Percentiles rank a stretch among this genome's conserved stretches.
These are phyloP conservation scores for Eira barbara DNA, from an alignment of 2,113 vertebrate species.

Conservation along the genomic window DNA sequence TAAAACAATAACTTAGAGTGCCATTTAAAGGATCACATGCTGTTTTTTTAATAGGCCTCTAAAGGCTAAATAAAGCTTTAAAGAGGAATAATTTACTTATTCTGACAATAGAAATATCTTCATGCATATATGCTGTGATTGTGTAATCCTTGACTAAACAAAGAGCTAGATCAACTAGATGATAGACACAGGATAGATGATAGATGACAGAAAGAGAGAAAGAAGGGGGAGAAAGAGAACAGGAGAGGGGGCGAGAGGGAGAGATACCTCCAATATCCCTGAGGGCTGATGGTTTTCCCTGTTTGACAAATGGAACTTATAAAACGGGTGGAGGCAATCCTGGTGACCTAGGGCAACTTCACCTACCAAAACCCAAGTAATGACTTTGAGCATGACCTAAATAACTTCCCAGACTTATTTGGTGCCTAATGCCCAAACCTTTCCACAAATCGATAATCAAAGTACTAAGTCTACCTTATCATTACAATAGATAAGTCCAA, in stretches of 20 bases:
- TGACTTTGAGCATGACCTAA: not conserved
- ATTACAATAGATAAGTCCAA: not conserved
- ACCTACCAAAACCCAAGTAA: not conserved
- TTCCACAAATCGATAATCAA: not conserved
- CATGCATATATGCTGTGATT: not conserved
- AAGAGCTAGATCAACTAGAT: not conserved
- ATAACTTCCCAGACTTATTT: not conserved
- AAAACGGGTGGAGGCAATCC: not conserved
- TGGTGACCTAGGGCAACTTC: not conserved
- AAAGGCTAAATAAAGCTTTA: slow-evolving; percentile 36
- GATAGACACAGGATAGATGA: not conserved
- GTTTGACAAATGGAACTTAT: not conserved
- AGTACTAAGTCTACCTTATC: not conserved
- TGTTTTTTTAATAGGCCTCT: not conserved
- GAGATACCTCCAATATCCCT: not conserved
- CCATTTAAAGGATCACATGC: not conserved
- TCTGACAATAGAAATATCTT: not conserved
- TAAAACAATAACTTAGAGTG: not conserved
- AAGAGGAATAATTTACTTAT: not conserved
- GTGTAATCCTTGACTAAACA: not conserved
- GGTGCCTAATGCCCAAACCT: not conserved
- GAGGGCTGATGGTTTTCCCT: not conserved
- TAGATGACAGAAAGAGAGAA: not conserved
- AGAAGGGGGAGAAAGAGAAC: no score
- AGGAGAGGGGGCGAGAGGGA: not conserved